Percentiles rank a stretch among this genome's conserved stretches.
Conservation (phyloP, 2,797 vertebrate species). For the Takifugu rubripes region DNA sequence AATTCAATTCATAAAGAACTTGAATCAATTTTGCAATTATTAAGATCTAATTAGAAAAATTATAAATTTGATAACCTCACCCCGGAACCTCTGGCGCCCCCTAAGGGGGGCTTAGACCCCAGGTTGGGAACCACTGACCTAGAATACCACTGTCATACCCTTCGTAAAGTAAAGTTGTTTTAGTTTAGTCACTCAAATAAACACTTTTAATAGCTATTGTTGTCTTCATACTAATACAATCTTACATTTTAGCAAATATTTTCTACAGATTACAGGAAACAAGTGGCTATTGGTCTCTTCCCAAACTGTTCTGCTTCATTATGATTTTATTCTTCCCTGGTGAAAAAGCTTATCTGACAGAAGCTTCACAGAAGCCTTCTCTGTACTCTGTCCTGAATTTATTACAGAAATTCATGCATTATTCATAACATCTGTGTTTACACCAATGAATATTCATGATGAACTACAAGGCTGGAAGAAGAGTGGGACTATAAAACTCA, state of each 20-base stretch:
- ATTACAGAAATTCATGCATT: slow-evolving; percentile 72
- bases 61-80: too few relatives aligned
- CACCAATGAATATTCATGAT: slow-evolving; percentile 67
- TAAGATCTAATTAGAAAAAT: too few relatives aligned
- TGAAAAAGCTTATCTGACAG: slow-evolving; percentile 53
- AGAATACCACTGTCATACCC: too few relatives aligned
- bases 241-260: slow-evolving; percentile 1
- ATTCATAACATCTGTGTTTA: slow-evolving; percentile 71
- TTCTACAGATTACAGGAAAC: slow-evolving; percentile 28
- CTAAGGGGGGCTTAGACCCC: too few relatives aligned
- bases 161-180: too few relatives aligned
- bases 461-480: slow-evolving; percentile 70
- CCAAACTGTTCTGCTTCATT: slow-evolving; percentile 37
- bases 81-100: too few relatives aligned
- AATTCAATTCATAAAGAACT: too few relatives aligned
- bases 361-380: slow-evolving; percentile 60
- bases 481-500: slow-evolving; percentile 71
- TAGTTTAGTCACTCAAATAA: too few relatives aligned
- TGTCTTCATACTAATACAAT: too few relatives aligned
- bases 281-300: slow-evolving; percentile 27
- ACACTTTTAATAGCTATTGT: too few relatives aligned
- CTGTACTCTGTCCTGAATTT: slow-evolving; percentile 70
- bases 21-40: too few relatives aligned
- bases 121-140: too few relatives aligned
- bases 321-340: slow-evolving; percentile 39